Evolutionary conservation across 2,113 vertebrate species (phyloP), one percentile per base, ranked within the genome.

Genomic region (Otolemur garnettii): DNA sequence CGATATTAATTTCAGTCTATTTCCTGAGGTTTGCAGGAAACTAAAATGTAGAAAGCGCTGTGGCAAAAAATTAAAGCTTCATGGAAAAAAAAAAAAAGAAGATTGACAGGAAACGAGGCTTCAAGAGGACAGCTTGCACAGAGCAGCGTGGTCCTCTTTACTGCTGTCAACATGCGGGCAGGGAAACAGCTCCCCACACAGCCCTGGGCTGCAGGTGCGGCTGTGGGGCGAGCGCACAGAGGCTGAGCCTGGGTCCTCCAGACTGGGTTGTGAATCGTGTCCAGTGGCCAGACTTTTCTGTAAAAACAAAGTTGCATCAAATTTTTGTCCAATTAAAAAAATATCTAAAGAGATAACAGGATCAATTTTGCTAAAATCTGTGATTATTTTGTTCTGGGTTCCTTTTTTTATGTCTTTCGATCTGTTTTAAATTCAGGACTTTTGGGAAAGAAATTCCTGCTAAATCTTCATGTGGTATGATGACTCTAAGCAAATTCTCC

Each of bases 1-100:
- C 96, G 98, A 97, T 98, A 98, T 98, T 98, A 98, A 98, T 98
- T 98, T 98, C 98, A 98, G 97, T 97, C 98, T 98, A 98, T 98
- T 98, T 98, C 97, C 98, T n/a, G 88, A 97, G 97, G 97, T 98
- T 98, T 93, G 95, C 95, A 92, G 97, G 98, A 98, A 98, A 98
- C 98, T 88, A 97, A 98, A 98, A 97, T 97, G 97, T 97, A 97
- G 95, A 98, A 98, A 98, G 97, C 18, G 78, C 97, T 97, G 97
- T 98, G 94, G 98, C 96, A 97, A 98, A 98, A 90, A 98, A 91
- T 96, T 96, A 98, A 98, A 98, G 97, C 97, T 98, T 98, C 97
- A 66, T 97, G 96, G 96, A 71, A 86, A 83, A 94, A 88, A 95
- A 97, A 96, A 87, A 90, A 72, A 95, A 96, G 81, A 93, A 97